phyloP scores from a whole-genome alignment of 2,113 vertebrate genomes.

The Daboia siamensis region DNA sequence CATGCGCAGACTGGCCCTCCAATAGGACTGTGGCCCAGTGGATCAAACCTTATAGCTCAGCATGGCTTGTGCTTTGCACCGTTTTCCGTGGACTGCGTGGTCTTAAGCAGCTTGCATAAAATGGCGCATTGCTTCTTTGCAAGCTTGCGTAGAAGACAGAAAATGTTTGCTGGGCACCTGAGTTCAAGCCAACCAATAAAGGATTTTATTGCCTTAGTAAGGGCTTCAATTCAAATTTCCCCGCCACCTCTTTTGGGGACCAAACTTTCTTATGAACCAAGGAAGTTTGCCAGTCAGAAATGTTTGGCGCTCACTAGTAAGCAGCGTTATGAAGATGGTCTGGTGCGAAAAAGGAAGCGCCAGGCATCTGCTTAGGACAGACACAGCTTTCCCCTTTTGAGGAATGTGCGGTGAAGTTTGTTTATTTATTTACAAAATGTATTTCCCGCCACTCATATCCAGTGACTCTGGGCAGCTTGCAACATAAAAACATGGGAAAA shows the following conservation, averaged over 20 bases:
- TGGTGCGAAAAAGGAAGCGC: background rate
- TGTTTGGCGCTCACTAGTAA: background rate
- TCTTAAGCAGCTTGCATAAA: background rate
- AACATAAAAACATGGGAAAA: too few species aligned
- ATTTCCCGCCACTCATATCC: too few species aligned
- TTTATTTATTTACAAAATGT: too few species aligned
- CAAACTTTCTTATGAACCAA: background rate
- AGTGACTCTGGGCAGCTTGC: too few species aligned
- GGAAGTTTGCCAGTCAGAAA: background rate
- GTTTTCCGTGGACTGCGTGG: background rate
- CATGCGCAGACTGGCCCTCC: background rate
- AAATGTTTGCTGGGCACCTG: background rate
- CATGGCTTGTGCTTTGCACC: background rate
- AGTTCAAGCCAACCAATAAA: background rate
- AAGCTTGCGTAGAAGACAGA: background rate
- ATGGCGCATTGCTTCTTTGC: background rate
- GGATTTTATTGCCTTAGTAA: background rate
- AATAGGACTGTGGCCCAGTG: background rate
- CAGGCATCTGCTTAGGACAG: background rate
- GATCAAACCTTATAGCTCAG: background rate
- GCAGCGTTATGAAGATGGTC: too few species aligned
- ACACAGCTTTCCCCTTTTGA: background rate
- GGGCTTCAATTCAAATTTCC: too few species aligned
- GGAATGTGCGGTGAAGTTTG: too few species aligned
- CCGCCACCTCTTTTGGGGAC: background rate